Evolutionary conservation across 1,140 invertebrate species (phyloP), one percentile per base, ranked within the genome.

Genomic region (Papilio aristodemus): DNA sequence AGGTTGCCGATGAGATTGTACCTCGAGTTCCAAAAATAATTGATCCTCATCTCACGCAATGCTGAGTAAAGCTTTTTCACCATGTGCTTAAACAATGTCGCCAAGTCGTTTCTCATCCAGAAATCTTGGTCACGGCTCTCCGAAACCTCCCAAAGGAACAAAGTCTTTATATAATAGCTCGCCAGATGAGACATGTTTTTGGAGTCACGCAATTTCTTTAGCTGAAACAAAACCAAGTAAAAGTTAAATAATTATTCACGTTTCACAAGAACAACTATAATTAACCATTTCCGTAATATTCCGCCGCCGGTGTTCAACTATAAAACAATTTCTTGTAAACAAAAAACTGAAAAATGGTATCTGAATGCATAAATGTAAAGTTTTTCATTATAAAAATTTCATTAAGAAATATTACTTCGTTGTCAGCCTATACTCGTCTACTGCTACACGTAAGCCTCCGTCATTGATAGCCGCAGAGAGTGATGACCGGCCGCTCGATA

Each of bases 161-260:
- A n/a, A 0, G 85, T 89, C 67, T 89, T 86, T 17, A 89, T 83
- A 38, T 85, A 85, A 58, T 89, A 87, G 63, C 84, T 86, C 7
- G 81, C 82, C 22, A 89, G 84, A 25, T 77, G 76, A 0, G 81
- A 50, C 83, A 89, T 82, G 0, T 67, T 72, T 41, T 74, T 74
- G 0, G 82, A 39, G 38, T 88, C 86, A 0, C 86, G 75, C 6
- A 89, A 58, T 69, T 86, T 85, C 41, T 89, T 89, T 1, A 86
- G 17, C 86, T 88, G 73, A 32, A 79, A 82, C 64, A 69, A 66
- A 64, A 41, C 11, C 2, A 22, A 22, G 10, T n/a, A 2, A 4
- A 19, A 22, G 9, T 11, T 22, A 10, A 25, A 22, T 54, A 13
- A 22, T n/a, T 9, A 25, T 54, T 54, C 19, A 54, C 10, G 10